Evolutionary conservation across 2,888 invertebrate genomes (phyloP).

Genomic region (Oscheius sp.): DNA sequence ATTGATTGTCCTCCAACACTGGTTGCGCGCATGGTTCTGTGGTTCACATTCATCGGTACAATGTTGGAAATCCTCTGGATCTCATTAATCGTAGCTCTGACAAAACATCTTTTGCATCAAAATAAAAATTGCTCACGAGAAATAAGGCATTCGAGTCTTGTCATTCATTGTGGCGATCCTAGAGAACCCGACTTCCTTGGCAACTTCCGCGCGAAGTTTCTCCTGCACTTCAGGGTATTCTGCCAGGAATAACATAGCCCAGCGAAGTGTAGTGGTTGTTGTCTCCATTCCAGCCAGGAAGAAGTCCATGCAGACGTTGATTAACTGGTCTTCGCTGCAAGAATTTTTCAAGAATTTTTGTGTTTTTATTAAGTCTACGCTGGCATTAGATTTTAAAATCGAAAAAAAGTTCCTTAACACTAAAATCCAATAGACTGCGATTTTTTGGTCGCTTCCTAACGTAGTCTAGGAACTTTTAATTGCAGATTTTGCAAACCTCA

Average conservation of each 20-base stretch:
- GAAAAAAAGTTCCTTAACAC: neutral
- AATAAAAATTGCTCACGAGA: slow-evolving; percentile 23
- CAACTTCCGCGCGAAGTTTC: slow-evolving; percentile 50
- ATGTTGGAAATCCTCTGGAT: slow-evolving; percentile 50
- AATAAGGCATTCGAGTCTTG: slow-evolving; percentile 47
- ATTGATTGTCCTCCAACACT: slow-evolving; percentile 31
- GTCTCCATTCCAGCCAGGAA: slow-evolving; percentile 65
- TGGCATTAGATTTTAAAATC: too few species aligned
- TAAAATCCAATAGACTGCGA: neutral
- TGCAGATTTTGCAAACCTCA: neutral
- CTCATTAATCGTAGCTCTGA: slow-evolving; percentile 44
- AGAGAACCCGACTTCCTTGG: slow-evolving; percentile 40
- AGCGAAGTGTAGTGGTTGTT: slow-evolving; percentile 53
- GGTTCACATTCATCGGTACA: slow-evolving; percentile 42
- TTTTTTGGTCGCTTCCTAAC: neutral
- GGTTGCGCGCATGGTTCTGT: slow-evolving; percentile 33
- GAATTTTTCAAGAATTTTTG: neutral
- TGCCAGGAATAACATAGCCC: slow-evolving; percentile 53
- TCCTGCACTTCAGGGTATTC: slow-evolving; percentile 53
- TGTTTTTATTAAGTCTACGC: too few species aligned
- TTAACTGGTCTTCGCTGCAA: slow-evolving; percentile 22
- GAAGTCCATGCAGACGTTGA: slow-evolving; percentile 46
- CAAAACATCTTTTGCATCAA: neutral
- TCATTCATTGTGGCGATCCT: slow-evolving; percentile 47
- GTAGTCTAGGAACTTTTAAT: too few species aligned